These are phyloP conservation scores for Pseudopleuronectes americanus DNA, from an alignment of 2,797 vertebrate genomes.

Conservation along the genomic window DNA sequence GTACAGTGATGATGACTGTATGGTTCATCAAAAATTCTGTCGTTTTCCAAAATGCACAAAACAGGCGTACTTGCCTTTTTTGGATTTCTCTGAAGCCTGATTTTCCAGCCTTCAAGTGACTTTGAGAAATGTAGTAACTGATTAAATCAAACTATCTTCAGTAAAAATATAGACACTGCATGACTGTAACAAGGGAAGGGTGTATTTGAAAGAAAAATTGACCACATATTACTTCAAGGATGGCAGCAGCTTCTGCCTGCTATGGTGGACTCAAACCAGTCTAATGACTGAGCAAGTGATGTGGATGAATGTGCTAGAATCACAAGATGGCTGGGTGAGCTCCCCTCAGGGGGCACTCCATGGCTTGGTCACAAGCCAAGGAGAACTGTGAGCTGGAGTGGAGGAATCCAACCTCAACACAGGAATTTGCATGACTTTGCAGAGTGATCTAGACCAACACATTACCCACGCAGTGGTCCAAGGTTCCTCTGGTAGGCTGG, in stretches of 20 bases:
- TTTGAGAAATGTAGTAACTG: constrained; percentile 39
- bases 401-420: constrained; percentile 76
- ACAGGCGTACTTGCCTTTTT: constrained; percentile 49
- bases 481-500: constrained; percentile 43
- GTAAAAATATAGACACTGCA: constrained; percentile 14
- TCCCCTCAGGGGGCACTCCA: constrained; percentile 69
- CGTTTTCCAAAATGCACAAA: constrained; percentile 53
- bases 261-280: constrained; percentile 47
- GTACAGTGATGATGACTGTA: constrained; percentile 62
- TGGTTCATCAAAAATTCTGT: constrained; percentile 64
- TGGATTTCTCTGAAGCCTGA: constrained; percentile 45
- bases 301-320: constrained; percentile 78
- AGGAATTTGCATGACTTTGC: constrained; percentile 77
- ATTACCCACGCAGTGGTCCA: constrained; percentile 51
- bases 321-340: constrained; percentile 75
- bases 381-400: constrained; percentile 68
- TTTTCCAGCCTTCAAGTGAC: constrained; percentile 37
- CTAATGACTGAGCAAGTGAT: constrained; percentile 71
- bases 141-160: constrained; percentile 15
- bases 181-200: constrained; percentile 18
- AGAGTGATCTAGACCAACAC: constrained; percentile 59
- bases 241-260: constrained; percentile 48
- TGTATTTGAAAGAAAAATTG: constrained; percentile 26
- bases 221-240: constrained; percentile 44
- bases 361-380: constrained; percentile 72